Conservation (phyloP, 2,113 vertebrate genomes). For the Tetrax tetrax region DNA sequence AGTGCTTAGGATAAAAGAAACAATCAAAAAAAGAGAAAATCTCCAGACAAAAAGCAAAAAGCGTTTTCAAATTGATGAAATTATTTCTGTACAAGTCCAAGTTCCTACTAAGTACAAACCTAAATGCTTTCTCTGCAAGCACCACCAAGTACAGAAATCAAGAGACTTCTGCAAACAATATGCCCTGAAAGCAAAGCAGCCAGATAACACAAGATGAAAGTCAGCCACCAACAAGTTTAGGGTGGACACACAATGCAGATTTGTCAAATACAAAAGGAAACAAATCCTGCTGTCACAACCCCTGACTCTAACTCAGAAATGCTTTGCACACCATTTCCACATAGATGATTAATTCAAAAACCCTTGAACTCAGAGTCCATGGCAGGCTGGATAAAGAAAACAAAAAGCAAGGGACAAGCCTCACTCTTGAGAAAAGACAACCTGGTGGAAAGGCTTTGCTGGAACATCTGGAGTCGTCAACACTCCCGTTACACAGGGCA, state of each 20-base stretch:
- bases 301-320: slow-evolving; percentile 57
- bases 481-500: neutral
- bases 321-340: slow-evolving; percentile 51
- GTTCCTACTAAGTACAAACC: slow-evolving; percentile 62
- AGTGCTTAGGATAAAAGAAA: slow-evolving; percentile 50
- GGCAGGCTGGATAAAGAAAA: slow-evolving; percentile 45
- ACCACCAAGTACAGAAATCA: slow-evolving; percentile 55
- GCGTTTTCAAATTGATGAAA: slow-evolving; percentile 56
- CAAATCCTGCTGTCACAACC: slow-evolving; percentile 61
- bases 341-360: slow-evolving; percentile 49
- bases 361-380: slow-evolving; percentile 19
- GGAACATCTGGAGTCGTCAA: slow-evolving; percentile 7
- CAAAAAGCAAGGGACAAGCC: slow-evolving; percentile 53
- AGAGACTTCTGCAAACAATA: slow-evolving; percentile 63
- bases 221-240: slow-evolving; percentile 57
- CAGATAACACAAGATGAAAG: slow-evolving; percentile 58
- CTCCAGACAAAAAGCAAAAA: slow-evolving; percentile 44
- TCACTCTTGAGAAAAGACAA: slow-evolving; percentile 13
- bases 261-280: slow-evolving; percentile 58
- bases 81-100: slow-evolving; percentile 48
- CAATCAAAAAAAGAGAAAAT: slow-evolving; percentile 34
- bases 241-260: slow-evolving; percentile 55
- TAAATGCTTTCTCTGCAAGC: slow-evolving; percentile 60
- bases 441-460: slow-evolving; percentile 10
- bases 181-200: slow-evolving; percentile 54